Conservation (phyloP, 2,888 invertebrate species). For the Synergus laeviventris region DNA sequence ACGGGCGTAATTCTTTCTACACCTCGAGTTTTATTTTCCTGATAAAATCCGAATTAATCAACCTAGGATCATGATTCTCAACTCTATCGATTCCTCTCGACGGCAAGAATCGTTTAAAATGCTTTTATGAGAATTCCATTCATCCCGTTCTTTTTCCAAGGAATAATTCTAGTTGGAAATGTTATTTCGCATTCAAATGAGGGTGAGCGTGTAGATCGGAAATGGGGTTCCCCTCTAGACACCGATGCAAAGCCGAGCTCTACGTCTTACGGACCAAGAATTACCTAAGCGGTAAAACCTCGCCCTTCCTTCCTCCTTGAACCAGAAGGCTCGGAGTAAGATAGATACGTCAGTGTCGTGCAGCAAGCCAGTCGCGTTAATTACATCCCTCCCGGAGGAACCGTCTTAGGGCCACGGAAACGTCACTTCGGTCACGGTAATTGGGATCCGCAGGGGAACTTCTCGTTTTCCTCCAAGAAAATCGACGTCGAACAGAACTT, state of each 20-base stretch:
- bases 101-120: background rate
- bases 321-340: constrained; percentile 59
- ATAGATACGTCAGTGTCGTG: constrained; percentile 72
- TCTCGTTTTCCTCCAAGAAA: constrained; percentile 44
- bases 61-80: background rate
- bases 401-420: constrained; percentile 64
- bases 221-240: constrained; percentile 49
- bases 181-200: background rate
- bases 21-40: background rate
- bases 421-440: constrained; percentile 62
- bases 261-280: constrained; percentile 65
- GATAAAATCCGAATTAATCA: background rate
- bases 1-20: background rate
- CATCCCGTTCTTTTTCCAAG: constrained; percentile 3
- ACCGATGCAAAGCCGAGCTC: constrained; percentile 53
- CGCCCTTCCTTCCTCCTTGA: constrained; percentile 54
- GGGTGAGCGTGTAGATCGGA: constrained; percentile 43
- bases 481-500: constrained; percentile 45
- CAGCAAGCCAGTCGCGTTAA: constrained; percentile 69
- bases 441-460: constrained; percentile 65
- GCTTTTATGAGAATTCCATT: background rate
- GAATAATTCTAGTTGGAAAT: constrained; percentile 25
- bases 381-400: constrained; percentile 64
- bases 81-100: background rate
- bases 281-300: constrained; percentile 63